phyloP scores from a whole-genome alignment of 2,113 vertebrate species.

The Sitta europaea region DNA sequence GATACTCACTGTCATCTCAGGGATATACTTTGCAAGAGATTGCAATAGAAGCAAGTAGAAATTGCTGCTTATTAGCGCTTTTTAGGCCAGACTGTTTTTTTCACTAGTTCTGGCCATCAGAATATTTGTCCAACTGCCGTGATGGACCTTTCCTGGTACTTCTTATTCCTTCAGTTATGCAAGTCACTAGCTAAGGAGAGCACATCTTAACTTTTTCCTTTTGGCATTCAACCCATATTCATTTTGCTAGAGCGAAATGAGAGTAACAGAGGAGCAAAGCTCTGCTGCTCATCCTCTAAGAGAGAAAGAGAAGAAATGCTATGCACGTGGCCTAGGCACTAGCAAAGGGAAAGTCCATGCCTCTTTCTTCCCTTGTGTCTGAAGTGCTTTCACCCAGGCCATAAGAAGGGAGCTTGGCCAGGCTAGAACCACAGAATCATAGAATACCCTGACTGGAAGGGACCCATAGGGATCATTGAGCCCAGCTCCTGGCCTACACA shows the following conservation, averaged over 20 bases:
- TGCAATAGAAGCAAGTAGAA: too few relatives aligned
- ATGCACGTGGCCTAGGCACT: rapidly evolving
- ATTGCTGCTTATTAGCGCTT: too few relatives aligned
- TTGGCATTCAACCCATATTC: not conserved
- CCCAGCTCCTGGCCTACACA: not conserved
- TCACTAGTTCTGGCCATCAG: not conserved
- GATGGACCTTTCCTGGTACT: too few relatives aligned
- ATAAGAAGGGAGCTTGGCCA: not conserved
- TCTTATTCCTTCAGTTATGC: too few relatives aligned
- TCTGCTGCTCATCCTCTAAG: not conserved
- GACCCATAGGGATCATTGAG: not conserved
- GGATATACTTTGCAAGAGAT: too few relatives aligned
- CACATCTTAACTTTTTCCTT: too few relatives aligned
- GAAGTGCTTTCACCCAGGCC: not conserved
- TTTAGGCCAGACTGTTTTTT: too few relatives aligned
- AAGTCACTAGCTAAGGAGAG: too few relatives aligned
- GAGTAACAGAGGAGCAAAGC: not conserved
- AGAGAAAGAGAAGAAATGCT: not conserved
- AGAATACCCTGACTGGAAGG: not conserved
- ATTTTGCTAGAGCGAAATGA: too few relatives aligned
- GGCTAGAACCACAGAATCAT: not conserved
- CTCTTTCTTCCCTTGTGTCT: not conserved
- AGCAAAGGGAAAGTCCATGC: not conserved
- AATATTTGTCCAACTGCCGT: not conserved
- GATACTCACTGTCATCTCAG: too few relatives aligned